A percentile compares a stretch with the other conserved stretches of the same genome.
Conservation (phyloP, 64 coral and sea anemone species). For the Pocillopora damicornis region DNA sequence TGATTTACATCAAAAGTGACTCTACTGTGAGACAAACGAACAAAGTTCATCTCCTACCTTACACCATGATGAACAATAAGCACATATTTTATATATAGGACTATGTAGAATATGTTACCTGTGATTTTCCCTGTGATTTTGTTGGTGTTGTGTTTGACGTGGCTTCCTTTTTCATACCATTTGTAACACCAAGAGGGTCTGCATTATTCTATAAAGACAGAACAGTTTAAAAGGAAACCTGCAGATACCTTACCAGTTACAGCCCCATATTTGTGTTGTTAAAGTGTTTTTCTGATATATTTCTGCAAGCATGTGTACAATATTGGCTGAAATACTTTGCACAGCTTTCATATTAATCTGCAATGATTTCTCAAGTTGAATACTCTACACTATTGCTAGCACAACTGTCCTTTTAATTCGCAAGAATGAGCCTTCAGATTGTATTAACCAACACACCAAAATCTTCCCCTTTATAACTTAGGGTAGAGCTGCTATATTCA, state of each 20-base stretch:
- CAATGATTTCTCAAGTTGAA: neutral
- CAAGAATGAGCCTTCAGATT: no score
- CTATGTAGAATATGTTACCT: neutral
- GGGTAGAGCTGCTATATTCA: no score
- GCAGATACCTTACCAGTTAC: neutral
- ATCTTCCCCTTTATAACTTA: no score
- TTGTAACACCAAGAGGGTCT: conserved; percentile 28
- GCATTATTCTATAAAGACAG: neutral
- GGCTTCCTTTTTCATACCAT: conserved; percentile 18
- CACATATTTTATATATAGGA: no score
- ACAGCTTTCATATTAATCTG: neutral
- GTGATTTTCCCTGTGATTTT: conserved; percentile 30
- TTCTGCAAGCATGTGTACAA: neutral
- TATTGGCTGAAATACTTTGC: neutral
- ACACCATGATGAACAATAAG: no score
- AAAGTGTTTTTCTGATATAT: no score
- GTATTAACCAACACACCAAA: no score
- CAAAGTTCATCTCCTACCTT: no score
- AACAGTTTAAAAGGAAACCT: neutral
- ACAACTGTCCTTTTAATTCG: neutral
- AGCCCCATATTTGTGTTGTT: no score
- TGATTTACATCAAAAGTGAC: no score
- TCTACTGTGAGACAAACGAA: no score
- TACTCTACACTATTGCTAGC: neutral
- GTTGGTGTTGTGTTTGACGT: neutral